These are phyloP conservation scores for Camponotus fellah DNA, from an alignment of 2,888 invertebrate species.

Conservation along the genomic window DNA sequence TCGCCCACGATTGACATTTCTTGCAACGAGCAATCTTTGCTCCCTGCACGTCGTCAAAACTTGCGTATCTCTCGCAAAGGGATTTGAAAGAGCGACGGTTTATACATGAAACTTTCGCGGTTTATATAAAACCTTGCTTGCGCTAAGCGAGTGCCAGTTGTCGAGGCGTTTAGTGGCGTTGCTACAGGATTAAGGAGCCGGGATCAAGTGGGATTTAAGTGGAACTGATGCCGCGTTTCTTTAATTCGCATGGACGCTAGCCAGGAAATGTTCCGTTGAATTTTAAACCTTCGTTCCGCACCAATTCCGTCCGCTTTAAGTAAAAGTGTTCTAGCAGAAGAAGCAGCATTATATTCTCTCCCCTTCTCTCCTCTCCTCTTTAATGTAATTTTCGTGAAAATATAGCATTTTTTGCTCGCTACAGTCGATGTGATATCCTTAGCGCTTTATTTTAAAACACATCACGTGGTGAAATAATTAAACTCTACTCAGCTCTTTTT, in stretches of 20 bases:
- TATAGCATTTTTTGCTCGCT: neutral
- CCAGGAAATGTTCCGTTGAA: neutral
- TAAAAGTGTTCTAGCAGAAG: neutral
- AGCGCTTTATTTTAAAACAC: neutral
- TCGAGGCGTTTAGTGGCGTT: conserved; percentile 16
- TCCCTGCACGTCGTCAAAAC: neutral
- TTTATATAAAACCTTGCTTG: neutral
- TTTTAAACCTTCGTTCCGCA: conserved; percentile 10
- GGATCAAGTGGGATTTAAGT: conserved; percentile 44
- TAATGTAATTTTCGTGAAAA: neutral
- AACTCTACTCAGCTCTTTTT: neutral
- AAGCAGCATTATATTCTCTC: neutral
- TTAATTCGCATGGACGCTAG: conserved; percentile 21
- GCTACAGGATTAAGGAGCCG: conserved; percentile 27
- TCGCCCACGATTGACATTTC: neutral
- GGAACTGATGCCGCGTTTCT: conserved; percentile 31
- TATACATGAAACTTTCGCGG: neutral
- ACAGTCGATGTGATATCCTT: neutral
- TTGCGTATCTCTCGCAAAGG: neutral
- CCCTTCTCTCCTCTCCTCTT: neutral
- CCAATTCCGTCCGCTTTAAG: conserved; percentile 19
- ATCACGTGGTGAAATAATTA: neutral
- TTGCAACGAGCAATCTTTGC: neutral
- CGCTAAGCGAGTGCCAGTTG: conserved; percentile 11
- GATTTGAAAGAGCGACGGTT: neutral